Percentiles rank a stretch among this genome's conserved stretches.
These are phyloP conservation scores for Echinops telfairi DNA, from an alignment of 2,113 vertebrate genomes.

Conservation along the genomic window DNA sequence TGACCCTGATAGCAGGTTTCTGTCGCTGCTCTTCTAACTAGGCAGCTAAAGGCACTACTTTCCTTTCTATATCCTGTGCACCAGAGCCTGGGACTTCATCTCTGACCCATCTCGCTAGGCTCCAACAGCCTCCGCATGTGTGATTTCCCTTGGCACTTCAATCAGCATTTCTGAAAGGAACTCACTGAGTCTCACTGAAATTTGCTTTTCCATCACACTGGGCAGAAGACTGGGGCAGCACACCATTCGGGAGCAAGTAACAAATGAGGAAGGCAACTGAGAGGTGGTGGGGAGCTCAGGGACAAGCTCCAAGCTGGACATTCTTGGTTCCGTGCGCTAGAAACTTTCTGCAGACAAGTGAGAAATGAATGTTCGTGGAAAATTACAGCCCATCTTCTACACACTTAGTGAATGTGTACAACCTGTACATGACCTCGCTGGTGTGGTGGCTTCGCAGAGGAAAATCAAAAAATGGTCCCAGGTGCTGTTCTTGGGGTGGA, in stretches of 20 bases:
- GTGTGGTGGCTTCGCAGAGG: background rate
- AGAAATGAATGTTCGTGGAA: constrained; percentile 23
- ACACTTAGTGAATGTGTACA: constrained; percentile 1
- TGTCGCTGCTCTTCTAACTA: constrained; percentile 54
- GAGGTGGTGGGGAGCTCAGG: background rate
- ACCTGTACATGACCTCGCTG: constrained; percentile 23
- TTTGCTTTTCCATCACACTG: constrained; percentile 13
- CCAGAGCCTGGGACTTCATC: background rate
- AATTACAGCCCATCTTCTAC: constrained; percentile 21
- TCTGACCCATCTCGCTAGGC: constrained; percentile 6
- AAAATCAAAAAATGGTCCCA: constrained; percentile 62
- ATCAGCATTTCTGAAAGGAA: constrained; percentile 50
- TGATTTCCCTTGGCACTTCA: background rate
- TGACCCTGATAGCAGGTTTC: constrained; percentile 62
- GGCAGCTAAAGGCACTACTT: background rate
- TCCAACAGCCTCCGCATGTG: fast-evolving
- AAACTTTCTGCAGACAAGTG: constrained; percentile 4
- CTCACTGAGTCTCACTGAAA: constrained; percentile 48
- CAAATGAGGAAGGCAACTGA: background rate
- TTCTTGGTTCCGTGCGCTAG: background rate
- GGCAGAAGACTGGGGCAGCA: no score
- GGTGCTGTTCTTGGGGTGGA: constrained; percentile 61
- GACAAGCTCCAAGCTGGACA: background rate
- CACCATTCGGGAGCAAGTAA: background rate
- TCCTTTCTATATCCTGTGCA: background rate